Percentiles rank a stretch among this genome's conserved stretches.
Evolutionary conservation across 2,888 invertebrate species (phyloP).

Genomic region (Pyrrhia umbra): DNA sequence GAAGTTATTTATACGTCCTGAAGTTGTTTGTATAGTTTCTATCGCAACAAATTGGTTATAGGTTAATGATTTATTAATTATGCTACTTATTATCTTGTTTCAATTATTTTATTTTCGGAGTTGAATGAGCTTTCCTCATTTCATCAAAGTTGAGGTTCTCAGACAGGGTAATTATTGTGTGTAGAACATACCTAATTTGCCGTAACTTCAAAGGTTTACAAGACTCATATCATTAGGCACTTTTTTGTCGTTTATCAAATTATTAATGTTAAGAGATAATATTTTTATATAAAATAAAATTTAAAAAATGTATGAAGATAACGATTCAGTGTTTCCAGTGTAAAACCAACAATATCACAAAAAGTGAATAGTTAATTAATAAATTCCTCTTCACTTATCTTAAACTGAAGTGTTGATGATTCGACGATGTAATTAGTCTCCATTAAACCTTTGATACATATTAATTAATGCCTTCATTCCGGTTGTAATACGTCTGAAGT

Average conservation of each 20-base stretch:
- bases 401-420: constrained; percentile 60
- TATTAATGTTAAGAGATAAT: too few species aligned
- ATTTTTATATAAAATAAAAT: too few species aligned
- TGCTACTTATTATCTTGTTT: not conserved
- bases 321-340: not conserved
- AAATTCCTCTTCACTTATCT: constrained; percentile 60
- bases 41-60: constrained; percentile 50
- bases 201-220: too few species aligned
- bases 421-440: constrained; percentile 77
- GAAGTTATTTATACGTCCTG: constrained; percentile 51
- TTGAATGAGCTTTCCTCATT: not conserved
- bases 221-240: too few species aligned
- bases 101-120: not conserved
- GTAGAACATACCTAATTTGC: too few species aligned
- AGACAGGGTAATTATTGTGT: not conserved
- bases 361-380: constrained; percentile 11
- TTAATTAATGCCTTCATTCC: constrained; percentile 70
- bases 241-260: too few species aligned
- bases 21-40: constrained; percentile 43
- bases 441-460: constrained; percentile 77
- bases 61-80: constrained; percentile 30
- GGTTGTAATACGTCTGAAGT: constrained; percentile 50
- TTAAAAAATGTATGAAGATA: not conserved
- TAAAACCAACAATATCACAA: constrained; percentile 41
- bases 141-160: not conserved